Evolutionary conservation across 2,113 vertebrate species (phyloP).

Genomic region (Struthio camelus): DNA sequence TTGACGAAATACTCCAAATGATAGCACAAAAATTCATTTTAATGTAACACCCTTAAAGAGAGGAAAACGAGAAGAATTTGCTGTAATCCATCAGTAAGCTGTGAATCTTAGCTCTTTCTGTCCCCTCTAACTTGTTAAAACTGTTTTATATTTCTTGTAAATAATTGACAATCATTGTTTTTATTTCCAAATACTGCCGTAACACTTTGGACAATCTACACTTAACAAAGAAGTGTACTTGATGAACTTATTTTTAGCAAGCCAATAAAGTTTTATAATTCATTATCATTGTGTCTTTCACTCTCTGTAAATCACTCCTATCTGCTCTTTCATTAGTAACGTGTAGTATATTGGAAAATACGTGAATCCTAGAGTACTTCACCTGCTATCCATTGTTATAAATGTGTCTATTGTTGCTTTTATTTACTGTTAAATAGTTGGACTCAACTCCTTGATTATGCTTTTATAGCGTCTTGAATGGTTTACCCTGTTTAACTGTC

Average conservation of each 20-base stretch:
- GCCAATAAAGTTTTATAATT: constrained; percentile 76
- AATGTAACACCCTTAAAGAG: not conserved
- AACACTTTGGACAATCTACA: constrained; percentile 42
- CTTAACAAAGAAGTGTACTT: constrained; percentile 47
- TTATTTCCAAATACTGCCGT: constrained; percentile 52
- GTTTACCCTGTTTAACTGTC: not conserved
- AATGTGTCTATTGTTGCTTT: not conserved
- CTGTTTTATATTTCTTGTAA: constrained; percentile 49
- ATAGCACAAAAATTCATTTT: not conserved
- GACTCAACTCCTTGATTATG: not conserved
- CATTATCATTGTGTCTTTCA: constrained; percentile 54
- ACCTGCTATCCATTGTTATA: not conserved
- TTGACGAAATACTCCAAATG: not conserved
- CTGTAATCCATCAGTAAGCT: constrained; percentile 47
- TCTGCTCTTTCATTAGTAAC: not conserved
- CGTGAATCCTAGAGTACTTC: not conserved
- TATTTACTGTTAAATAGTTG: not conserved
- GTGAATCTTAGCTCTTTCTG: constrained; percentile 3
- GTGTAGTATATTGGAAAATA: not conserved
- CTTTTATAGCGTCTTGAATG: not conserved
- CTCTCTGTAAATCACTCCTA: constrained; percentile 22
- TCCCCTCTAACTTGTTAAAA: not conserved
- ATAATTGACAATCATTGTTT: constrained; percentile 52
- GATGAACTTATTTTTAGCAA: constrained; percentile 65
- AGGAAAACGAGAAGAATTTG: not conserved